These are phyloP conservation scores for Lytechinus pictus DNA, from an alignment of 35 echinoderm and acorn worm genomes.

Conservation along the genomic window DNA sequence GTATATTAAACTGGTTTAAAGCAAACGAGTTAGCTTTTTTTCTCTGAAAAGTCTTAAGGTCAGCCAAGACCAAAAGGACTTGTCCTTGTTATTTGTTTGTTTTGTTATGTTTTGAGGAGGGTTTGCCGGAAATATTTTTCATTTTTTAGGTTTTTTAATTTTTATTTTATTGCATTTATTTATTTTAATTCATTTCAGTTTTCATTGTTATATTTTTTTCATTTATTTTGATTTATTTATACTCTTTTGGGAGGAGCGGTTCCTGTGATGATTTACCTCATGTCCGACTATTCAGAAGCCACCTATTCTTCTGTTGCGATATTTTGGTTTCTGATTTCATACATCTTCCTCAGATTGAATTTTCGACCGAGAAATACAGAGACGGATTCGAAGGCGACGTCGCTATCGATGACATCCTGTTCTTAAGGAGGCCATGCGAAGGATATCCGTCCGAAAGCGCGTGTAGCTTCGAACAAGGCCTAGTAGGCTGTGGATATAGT, in stretches of 20 bases:
- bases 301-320: no score
- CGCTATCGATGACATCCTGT: conserved; percentile 78
- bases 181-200: neutral
- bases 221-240: neutral
- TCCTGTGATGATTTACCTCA: no score
- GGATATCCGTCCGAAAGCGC: conserved; percentile 33
- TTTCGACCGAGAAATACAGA: neutral
- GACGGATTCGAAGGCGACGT: conserved; percentile 58
- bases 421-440: conserved; percentile 57
- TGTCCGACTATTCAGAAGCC: neutral
- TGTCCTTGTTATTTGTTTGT: no score
- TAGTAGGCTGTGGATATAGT: neutral
- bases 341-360: neutral
- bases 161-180: no score
- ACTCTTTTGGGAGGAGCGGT: neutral
- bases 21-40: no score
- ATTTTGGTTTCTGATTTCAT: no score
- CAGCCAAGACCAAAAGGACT: no score
- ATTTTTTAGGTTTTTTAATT: no score
- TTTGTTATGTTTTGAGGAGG: no score
- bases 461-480: conserved; percentile 43
- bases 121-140: no score
- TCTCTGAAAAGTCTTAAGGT: no score
- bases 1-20: no score
- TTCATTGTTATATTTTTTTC: neutral